Evolutionary conservation across 1,140 invertebrate genomes (phyloP).

Genomic region (Lepidurus apus): DNA sequence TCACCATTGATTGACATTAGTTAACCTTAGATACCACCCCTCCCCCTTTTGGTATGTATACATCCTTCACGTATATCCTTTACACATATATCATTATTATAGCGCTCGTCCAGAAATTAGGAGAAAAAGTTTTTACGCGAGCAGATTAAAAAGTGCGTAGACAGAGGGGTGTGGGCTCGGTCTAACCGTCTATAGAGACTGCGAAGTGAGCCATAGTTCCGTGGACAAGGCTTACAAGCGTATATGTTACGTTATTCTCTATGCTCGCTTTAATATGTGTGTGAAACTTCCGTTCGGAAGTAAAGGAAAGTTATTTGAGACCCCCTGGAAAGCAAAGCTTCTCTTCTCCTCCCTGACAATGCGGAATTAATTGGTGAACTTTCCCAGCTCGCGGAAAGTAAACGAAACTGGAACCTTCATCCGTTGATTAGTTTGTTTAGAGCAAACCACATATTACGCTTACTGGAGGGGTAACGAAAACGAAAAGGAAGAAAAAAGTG

Average conservation of each 20-base stretch:
- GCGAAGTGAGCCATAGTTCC: slow-evolving; percentile 20
- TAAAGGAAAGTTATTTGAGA: slow-evolving; percentile 19
- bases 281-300: slow-evolving; percentile 21
- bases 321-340: slow-evolving; percentile 11
- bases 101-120: too few species aligned
- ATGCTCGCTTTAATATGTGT: slow-evolving; percentile 19
- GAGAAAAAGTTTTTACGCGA: not conserved
- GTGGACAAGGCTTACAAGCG: not conserved
- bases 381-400: not conserved
- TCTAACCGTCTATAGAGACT: not conserved
- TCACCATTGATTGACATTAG: slow-evolving; percentile 3
- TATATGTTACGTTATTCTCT: not conserved
- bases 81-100: too few species aligned
- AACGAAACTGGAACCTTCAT: slow-evolving; percentile 18
- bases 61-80: too few species aligned
- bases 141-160: not conserved
- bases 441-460: too few species aligned
- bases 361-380: slow-evolving; percentile 3
- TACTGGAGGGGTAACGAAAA: too few species aligned
- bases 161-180: not conserved
- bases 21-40: not conserved
- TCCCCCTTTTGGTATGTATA: too few species aligned
- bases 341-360: not conserved
- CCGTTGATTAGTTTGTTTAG: slow-evolving; percentile 1
- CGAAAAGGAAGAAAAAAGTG: too few species aligned